Percentiles rank a stretch among this genome's conserved stretches.
phyloP scores from a whole-genome alignment of 2,797 vertebrate species.

The Rachycentron canadum region DNA sequence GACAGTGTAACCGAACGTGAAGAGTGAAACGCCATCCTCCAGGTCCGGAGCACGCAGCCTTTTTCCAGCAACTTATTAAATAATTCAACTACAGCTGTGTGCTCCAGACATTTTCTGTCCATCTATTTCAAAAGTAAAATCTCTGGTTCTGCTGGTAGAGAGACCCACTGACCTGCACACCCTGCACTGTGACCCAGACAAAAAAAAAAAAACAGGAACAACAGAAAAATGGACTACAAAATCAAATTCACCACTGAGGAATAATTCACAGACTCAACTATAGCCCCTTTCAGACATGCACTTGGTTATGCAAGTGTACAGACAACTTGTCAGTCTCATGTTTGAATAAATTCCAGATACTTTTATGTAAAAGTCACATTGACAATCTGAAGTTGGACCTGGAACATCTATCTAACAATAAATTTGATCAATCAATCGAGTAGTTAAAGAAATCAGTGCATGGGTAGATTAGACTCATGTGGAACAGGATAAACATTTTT shows the following conservation, averaged over 20 bases:
- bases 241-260: not conserved
- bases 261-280: not conserved
- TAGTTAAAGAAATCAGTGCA: too few species aligned
- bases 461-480: not conserved
- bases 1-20: too few species aligned
- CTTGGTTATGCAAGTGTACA: not conserved
- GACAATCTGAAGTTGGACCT: not conserved
- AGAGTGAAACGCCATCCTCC: not conserved
- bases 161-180: constrained; percentile 11
- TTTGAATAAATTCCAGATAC: not conserved
- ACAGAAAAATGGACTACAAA: not conserved
- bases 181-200: not conserved
- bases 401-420: not conserved
- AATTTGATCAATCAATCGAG: not conserved
- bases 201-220: constrained; percentile 7
- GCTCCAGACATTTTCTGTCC: not conserved
- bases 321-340: not conserved
- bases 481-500: not conserved
- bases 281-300: constrained; percentile 23
- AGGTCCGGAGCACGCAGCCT: not conserved
- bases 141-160: not conserved
- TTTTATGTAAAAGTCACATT: too few species aligned
- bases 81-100: not conserved
- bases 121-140: not conserved
- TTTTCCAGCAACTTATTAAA: not conserved